phyloP scores from a whole-genome alignment of 2,888 invertebrate species.

The Yponomeuta sedellus region DNA sequence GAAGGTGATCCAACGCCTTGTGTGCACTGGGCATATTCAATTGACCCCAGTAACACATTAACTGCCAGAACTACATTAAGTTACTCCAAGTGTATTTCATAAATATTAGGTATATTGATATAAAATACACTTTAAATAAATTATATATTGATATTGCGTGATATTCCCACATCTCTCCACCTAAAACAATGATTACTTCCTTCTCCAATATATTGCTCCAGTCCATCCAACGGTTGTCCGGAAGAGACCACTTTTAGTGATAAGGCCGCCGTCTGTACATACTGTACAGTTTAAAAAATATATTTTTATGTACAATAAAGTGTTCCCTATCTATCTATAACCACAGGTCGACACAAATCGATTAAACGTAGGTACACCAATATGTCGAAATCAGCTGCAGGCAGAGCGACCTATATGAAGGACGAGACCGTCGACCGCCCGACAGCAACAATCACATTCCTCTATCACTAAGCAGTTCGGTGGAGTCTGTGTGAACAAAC shows the following conservation, averaged over 20 bases:
- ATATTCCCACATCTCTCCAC: neutral
- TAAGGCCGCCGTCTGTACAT: too few relatives aligned
- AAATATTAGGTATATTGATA: too few relatives aligned
- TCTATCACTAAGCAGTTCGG: neutral
- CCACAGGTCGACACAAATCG: neutral
- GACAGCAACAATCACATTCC: neutral
- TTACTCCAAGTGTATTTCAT: neutral
- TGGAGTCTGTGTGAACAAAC: neutral
- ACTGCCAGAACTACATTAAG: neutral
- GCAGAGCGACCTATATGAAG: neutral
- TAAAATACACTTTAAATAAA: too few relatives aligned
- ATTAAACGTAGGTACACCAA: neutral
- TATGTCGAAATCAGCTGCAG: neutral
- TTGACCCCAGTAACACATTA: neutral
- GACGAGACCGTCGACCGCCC: neutral
- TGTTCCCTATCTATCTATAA: too few relatives aligned
- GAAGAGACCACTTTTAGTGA: too few relatives aligned
- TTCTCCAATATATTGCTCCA: too few relatives aligned
- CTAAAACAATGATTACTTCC: neutral
- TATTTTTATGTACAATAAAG: too few relatives aligned
- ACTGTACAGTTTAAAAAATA: too few relatives aligned
- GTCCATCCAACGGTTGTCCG: too few relatives aligned
- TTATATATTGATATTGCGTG: too few relatives aligned
- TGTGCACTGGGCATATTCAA: neutral
- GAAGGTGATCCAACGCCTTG: neutral